Conservation (phyloP, 2,888 invertebrate species). For the Miltochrista miniata region DNA sequence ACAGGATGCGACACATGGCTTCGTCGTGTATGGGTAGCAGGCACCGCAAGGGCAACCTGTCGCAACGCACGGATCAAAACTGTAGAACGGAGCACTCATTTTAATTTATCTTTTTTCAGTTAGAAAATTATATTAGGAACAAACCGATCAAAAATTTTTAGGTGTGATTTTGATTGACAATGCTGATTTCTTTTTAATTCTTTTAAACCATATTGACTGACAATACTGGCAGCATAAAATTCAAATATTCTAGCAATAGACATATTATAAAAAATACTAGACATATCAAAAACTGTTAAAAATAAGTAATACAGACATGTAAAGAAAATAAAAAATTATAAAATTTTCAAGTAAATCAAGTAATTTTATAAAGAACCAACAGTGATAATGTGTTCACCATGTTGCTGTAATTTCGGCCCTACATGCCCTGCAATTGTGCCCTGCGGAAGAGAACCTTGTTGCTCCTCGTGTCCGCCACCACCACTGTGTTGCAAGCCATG, state of each 20-base stretch:
- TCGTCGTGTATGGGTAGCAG: constrained; percentile 70
- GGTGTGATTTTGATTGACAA: constrained; percentile 5
- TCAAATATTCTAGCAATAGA: background rate
- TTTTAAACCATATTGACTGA: background rate
- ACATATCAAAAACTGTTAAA: constrained; percentile 12
- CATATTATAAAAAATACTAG: background rate
- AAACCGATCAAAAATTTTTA: constrained; percentile 18
- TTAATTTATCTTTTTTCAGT: constrained; percentile 47
- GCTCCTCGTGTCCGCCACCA: constrained; percentile 63
- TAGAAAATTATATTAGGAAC: constrained; percentile 17
- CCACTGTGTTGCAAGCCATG: constrained; percentile 65
- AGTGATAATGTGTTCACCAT: constrained; percentile 59
- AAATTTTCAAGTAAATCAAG: constrained; percentile 32
- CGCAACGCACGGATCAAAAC: constrained; percentile 73
- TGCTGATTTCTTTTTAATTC: background rate
- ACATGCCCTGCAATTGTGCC: constrained; percentile 73
- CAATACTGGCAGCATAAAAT: background rate
- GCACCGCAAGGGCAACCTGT: constrained; percentile 70
- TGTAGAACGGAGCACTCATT: constrained; percentile 78
- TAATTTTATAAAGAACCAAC: constrained; percentile 16
- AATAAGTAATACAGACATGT: background rate
- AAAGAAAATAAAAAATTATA: constrained; percentile 26
- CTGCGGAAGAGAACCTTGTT: constrained; percentile 63
- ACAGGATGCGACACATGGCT: constrained; percentile 62
- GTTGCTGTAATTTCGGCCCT: constrained; percentile 49